phyloP scores from a whole-genome alignment of 2,888 invertebrate genomes.

The Melikaiella ostensackeni region DNA sequence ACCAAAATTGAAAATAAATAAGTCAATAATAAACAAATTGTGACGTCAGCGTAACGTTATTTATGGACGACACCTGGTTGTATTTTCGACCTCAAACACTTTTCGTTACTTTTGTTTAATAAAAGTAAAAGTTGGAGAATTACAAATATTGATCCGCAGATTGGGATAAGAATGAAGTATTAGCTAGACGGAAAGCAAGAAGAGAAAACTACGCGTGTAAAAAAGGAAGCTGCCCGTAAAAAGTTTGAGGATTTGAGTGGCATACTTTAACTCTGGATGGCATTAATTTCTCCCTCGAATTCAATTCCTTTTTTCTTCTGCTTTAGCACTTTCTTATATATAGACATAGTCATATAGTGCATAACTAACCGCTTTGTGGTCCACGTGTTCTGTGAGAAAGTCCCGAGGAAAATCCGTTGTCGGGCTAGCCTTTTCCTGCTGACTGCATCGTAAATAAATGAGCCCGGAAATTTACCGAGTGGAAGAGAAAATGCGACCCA shows the following conservation, averaged over 20 bases:
- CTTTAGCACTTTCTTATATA: background rate
- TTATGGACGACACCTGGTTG: background rate
- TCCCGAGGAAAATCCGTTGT: background rate
- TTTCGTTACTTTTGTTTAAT: background rate
- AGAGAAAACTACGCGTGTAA: background rate
- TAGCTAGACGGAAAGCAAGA: background rate
- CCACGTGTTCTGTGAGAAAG: conserved; percentile 1
- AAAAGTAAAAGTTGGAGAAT: background rate
- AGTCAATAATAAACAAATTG: too few relatives aligned
- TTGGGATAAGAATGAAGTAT: conserved; percentile 1
- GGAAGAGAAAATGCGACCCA: background rate
- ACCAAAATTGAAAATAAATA: too few relatives aligned
- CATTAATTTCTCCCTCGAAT: conserved; percentile 4
- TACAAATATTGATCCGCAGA: background rate
- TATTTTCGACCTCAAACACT: background rate
- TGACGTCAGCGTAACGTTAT: too few relatives aligned
- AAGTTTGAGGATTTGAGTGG: conserved; percentile 4
- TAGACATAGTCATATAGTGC: background rate
- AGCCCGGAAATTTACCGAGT: background rate
- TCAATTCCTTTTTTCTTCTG: conserved; percentile 3
- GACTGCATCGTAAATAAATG: background rate
- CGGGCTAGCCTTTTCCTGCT: conserved; percentile 5
- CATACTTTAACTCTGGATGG: background rate
- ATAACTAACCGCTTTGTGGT: background rate
- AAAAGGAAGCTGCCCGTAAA: background rate